Conservation (phyloP, 2,888 invertebrate genomes). For the Volucella inanis region DNA sequence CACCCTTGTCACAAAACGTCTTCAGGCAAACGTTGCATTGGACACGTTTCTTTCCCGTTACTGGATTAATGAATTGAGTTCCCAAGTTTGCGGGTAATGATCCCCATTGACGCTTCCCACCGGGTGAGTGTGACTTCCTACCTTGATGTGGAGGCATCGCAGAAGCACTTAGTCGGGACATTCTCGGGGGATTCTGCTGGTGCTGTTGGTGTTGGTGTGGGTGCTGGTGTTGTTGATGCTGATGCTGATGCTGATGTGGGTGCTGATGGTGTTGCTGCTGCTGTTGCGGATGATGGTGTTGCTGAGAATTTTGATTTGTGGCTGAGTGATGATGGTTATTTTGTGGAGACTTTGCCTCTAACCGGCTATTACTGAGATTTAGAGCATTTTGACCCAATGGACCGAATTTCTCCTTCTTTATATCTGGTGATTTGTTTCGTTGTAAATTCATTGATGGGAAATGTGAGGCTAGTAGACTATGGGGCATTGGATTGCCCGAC, state of each 20-base stretch:
- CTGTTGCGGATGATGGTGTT: conserved; percentile 78
- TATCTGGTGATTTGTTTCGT: conserved; percentile 77
- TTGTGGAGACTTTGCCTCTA: conserved; percentile 66
- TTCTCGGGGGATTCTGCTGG: conserved; percentile 77
- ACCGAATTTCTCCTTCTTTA: conserved; percentile 67
- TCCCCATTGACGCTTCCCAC: conserved; percentile 91
- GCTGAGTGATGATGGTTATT: conserved; percentile 72
- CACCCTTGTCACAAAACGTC: conserved; percentile 99
- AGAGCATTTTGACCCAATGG: conserved; percentile 84
- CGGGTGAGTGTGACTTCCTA: conserved; percentile 81
- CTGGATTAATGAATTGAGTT: conserved; percentile 95
- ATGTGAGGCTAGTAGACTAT: conserved; percentile 86
- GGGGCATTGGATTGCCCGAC: conserved; percentile 85
- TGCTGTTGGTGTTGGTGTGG: conserved; percentile 72
- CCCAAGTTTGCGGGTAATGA: conserved; percentile 92
- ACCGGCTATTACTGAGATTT: conserved; percentile 86
- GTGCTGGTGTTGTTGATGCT: conserved; percentile 76
- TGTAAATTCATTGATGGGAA: conserved; percentile 77
- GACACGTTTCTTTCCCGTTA: conserved; percentile 97
- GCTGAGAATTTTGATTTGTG: conserved; percentile 64
- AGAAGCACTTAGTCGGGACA: conserved; percentile 73
- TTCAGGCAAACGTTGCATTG: conserved; percentile 99
- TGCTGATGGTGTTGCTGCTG: conserved; percentile 72
- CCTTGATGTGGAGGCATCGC: conserved; percentile 61
- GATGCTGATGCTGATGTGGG: conserved; percentile 75